Percentiles rank a stretch among this genome's conserved stretches.
Conservation (phyloP, 2,888 invertebrate genomes). For the Panopea generosa region DNA sequence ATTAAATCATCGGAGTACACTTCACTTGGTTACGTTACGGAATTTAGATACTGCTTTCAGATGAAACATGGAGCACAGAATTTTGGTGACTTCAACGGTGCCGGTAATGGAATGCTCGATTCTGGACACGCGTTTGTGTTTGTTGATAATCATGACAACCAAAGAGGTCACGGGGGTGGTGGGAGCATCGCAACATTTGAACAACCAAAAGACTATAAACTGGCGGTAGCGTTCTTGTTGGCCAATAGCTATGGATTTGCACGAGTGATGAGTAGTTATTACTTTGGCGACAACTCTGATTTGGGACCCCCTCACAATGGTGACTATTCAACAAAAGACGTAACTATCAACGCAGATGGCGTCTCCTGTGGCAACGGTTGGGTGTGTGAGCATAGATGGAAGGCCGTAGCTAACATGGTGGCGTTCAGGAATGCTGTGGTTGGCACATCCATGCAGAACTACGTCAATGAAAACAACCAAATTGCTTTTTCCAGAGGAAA, state of each 20-base stretch:
- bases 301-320: conserved; percentile 74
- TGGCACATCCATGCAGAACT: conserved; percentile 73
- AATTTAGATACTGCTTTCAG: conserved; percentile 88
- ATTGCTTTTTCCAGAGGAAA: conserved; percentile 82
- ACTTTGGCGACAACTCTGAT: conserved; percentile 84
- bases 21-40: conserved; percentile 88
- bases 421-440: conserved; percentile 80
- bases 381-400: conserved; percentile 84
- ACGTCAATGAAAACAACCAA: conserved; percentile 75
- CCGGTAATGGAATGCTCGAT: conserved; percentile 79
- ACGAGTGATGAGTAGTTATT: conserved; percentile 94
- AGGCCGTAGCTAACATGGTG: conserved; percentile 81
- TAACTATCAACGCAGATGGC: conserved; percentile 76
- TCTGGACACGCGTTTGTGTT: conserved; percentile 89
- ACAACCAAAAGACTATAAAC: conserved; percentile 77
- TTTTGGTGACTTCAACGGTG: conserved; percentile 69
- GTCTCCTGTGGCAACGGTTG: conserved; percentile 78
- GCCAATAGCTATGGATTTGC: conserved; percentile 88
- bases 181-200: conserved; percentile 71
- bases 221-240: conserved; percentile 94
- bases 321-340: conserved; percentile 77
- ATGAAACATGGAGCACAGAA: conserved; percentile 72
- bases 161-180: conserved; percentile 88
- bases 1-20: conserved; percentile 76
- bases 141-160: conserved; percentile 96